phyloP scores from a whole-genome alignment of 2,888 invertebrate genomes.

The Leptinotarsa haldemani region DNA sequence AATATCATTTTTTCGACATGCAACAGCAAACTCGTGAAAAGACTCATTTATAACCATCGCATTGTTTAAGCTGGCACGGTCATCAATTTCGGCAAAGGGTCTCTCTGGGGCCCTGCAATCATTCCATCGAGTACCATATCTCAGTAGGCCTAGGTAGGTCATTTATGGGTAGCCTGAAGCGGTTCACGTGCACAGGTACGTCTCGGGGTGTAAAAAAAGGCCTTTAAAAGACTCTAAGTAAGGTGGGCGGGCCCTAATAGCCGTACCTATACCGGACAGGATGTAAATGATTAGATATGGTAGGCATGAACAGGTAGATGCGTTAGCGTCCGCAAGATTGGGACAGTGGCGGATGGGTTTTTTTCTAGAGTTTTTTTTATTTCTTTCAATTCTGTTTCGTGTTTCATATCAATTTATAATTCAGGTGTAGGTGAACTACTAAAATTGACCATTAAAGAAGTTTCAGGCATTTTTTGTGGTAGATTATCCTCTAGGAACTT shows the following conservation, averaged over 20 bases:
- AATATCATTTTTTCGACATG: conserved; percentile 36
- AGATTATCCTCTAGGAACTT: no score
- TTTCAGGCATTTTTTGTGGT: no score
- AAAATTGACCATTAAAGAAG: no score
- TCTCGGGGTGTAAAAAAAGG: conserved; percentile 60
- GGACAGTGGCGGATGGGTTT: conserved; percentile 25
- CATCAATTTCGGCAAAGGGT: conserved; percentile 41
- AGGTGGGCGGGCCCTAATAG: conserved; percentile 56
- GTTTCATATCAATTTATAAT: conserved; percentile 3
- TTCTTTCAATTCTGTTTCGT: not conserved
- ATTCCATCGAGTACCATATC: conserved; percentile 42
- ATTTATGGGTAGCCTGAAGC: conserved; percentile 60
- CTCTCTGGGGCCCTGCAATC: conserved; percentile 20
- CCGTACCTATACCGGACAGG: conserved; percentile 56
- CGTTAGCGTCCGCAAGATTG: conserved; percentile 17
- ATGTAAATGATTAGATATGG: conserved; percentile 63
- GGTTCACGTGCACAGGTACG: conserved; percentile 64
- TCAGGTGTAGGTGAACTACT: not conserved
- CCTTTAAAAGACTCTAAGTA: conserved; percentile 56
- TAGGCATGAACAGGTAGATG: conserved; percentile 46
- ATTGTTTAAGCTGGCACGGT: conserved; percentile 39
- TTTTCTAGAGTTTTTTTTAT: not conserved
- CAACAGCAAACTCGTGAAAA: conserved; percentile 42
- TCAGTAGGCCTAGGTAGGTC: conserved; percentile 48
- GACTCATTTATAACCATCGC: conserved; percentile 42